Conservation (phyloP, 2,888 invertebrate genomes). For the Synergus gifuensis region DNA sequence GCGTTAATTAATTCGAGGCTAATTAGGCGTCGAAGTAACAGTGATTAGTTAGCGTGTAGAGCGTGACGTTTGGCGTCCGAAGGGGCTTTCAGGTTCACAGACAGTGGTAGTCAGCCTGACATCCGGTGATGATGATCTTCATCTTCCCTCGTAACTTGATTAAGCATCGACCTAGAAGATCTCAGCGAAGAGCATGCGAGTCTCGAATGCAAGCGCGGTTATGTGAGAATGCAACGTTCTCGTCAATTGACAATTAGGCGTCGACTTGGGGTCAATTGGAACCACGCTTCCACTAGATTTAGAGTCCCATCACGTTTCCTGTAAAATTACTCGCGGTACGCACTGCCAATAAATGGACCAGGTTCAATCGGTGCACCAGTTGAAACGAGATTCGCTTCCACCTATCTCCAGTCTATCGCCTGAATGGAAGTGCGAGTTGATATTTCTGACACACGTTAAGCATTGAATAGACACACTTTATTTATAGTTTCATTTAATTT, state of each 20-base stretch:
- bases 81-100: constrained; percentile 8
- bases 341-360: constrained; percentile 52
- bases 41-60: constrained; percentile 34
- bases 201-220: constrained; percentile 44
- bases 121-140: constrained; percentile 22
- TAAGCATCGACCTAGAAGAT: constrained; percentile 34
- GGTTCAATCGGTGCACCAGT: constrained; percentile 35
- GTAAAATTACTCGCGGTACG: constrained; percentile 71
- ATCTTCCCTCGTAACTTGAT: constrained; percentile 3
- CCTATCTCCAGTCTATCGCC: constrained; percentile 12
- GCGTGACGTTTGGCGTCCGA: constrained; percentile 6
- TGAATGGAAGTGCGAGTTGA: constrained; percentile 1
- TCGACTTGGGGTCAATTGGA: constrained; percentile 75
- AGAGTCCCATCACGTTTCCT: constrained; percentile 73
- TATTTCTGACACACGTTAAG: constrained; percentile 22
- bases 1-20: constrained; percentile 32
- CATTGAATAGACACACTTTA: neutral
- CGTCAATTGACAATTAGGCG: constrained; percentile 77
- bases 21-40: constrained; percentile 27
- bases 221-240: constrained; percentile 66
- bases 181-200: constrained; percentile 20
- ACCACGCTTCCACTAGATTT: constrained; percentile 71
- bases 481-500: neutral
- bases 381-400: constrained; percentile 37
- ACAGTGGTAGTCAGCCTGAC: constrained; percentile 6